These are phyloP conservation scores for Polydesmus complanatus DNA, from an alignment of 2,888 invertebrate species.

Conservation along the genomic window DNA sequence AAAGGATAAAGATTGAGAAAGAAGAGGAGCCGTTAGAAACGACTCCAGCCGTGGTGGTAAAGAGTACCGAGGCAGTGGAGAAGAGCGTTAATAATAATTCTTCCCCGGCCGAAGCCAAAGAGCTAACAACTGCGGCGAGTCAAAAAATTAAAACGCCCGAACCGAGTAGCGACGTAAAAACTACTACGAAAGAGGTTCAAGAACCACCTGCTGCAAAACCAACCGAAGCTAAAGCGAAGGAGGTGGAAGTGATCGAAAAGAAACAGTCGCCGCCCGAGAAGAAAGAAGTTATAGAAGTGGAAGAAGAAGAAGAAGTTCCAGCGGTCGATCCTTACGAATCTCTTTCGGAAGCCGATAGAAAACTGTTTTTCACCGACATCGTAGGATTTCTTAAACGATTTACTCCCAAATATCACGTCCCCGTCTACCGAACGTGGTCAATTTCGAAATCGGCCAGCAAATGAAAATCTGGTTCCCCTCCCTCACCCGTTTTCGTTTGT, in stretches of 20 bases:
- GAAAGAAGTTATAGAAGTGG: background rate
- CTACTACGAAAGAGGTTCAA: background rate
- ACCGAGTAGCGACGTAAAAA: no score
- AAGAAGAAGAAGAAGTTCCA: background rate
- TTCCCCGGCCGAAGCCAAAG: background rate
- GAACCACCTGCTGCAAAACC: background rate
- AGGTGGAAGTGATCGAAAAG: no score
- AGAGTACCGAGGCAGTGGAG: background rate
- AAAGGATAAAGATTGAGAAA: background rate
- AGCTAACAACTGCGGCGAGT: no score
- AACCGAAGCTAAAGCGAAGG: no score
- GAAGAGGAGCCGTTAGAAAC: background rate
- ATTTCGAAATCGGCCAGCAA: constrained; percentile 5
- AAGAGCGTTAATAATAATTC: background rate
- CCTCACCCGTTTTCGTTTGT: background rate
- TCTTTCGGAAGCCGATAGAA: constrained; percentile 9
- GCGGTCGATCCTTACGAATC: background rate
- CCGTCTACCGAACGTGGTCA: constrained; percentile 10
- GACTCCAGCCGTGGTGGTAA: background rate
- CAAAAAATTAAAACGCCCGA: no score
- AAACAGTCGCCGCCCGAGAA: background rate
- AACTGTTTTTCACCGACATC: constrained; percentile 8
- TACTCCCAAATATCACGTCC: constrained; percentile 10
- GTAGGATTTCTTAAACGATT: constrained; percentile 9
- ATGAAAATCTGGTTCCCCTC: background rate